Conservation (phyloP, 92 coral and sea anemone species). For the Siderastrea siderea region DNA sequence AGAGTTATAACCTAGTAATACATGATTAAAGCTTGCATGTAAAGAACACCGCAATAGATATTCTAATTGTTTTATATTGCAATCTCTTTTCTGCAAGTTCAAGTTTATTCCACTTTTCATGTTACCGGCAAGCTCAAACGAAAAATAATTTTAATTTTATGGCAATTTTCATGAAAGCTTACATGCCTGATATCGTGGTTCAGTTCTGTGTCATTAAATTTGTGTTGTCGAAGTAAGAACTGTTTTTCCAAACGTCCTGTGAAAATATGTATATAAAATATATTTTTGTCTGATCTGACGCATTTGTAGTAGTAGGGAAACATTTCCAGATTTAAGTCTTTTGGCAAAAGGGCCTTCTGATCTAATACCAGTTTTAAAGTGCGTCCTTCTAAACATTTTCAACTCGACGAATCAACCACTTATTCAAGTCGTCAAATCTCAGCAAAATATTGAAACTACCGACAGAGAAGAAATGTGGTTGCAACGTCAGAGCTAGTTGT, state of each 20-base stretch:
- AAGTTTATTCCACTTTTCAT: background rate
- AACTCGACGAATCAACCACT: background rate
- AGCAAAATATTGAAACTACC: conserved; percentile 5
- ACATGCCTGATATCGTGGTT: background rate
- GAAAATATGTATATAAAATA: background rate
- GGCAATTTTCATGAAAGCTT: background rate
- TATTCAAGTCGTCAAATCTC: background rate
- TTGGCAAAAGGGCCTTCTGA: background rate
- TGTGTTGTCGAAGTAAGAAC: too few relatives aligned
- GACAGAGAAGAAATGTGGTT: background rate
- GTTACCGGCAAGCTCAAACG: background rate
- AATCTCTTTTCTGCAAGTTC: background rate
- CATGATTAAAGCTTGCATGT: background rate
- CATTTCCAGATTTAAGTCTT: background rate
- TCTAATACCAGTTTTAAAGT: conserved; percentile 3
- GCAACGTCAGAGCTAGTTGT: background rate
- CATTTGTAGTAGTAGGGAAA: background rate
- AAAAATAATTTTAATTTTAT: background rate
- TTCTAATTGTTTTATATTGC: background rate
- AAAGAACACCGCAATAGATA: background rate
- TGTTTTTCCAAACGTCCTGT: background rate
- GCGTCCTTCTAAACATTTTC: background rate
- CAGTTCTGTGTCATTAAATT: background rate
- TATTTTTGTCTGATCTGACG: background rate
- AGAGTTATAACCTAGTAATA: background rate